Conservation (phyloP, 2,113 vertebrate species). For the Epinephelus moara region DNA sequence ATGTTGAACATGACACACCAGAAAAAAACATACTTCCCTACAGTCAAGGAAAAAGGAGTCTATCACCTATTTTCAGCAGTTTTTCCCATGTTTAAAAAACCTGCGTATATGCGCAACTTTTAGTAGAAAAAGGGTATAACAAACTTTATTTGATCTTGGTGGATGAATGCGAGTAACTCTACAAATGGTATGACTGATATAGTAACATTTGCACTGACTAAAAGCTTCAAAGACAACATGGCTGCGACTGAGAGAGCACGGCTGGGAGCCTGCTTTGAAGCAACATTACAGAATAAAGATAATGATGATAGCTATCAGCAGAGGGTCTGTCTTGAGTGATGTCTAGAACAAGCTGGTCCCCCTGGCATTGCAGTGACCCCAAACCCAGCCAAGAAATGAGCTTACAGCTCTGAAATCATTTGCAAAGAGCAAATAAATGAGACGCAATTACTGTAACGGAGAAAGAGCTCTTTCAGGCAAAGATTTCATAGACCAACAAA, state of each 20-base stretch:
- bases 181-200: not conserved
- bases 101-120: too few species aligned
- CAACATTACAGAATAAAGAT: conserved; percentile 48
- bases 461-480: conserved; percentile 31
- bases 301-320: conserved; percentile 56
- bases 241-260: conserved; percentile 20
- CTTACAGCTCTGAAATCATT: conserved; percentile 52
- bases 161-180: not conserved
- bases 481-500: conserved; percentile 35
- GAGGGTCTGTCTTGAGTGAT: conserved; percentile 51
- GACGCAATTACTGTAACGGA: conserved; percentile 27
- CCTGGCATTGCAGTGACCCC: conserved; percentile 54
- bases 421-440: conserved; percentile 43
- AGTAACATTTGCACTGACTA: conserved; percentile 20
- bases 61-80: too few species aligned
- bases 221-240: conserved; percentile 34
- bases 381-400: conserved; percentile 60
- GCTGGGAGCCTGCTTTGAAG: conserved; percentile 49
- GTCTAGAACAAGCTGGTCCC: conserved; percentile 46
- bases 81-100: too few species aligned
- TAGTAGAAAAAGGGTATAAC: too few species aligned
- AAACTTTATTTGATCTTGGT: conserved; percentile 10
- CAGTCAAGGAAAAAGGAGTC: too few species aligned
- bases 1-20: too few species aligned
- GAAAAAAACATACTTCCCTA: too few species aligned